Base-by-base conservation (phyloP, 2,888 invertebrate genomes). In the Drosophila peninsularis region DNA sequence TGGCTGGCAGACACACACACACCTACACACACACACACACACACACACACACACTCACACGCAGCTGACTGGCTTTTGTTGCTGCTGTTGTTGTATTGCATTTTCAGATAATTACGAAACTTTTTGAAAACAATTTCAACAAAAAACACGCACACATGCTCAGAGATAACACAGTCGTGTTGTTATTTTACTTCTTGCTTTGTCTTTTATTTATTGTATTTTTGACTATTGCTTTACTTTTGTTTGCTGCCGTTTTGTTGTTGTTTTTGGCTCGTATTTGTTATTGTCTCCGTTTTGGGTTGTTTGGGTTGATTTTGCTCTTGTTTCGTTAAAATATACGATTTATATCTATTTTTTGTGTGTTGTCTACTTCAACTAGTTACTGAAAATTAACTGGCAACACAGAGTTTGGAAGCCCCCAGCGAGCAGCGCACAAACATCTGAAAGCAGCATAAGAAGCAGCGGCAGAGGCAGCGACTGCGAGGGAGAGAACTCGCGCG, bases 291-390 rank as follows among this genome's bases (percentile, higher is more conserved):
- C 5, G 37, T n/a, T 34, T n/a, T n/a, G n/a, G n/a, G 24, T 24
- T 24, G 24, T n/a, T 69, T 62, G 47, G 50, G 71, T 75, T 68
- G 61, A 47, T 42, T 62, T 67, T 63, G 73, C 69, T 65, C 54
- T 45, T 60, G 56, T 67, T 64, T 80, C n/a, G 27, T n/a, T n/a
- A 27, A 27, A 2, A 27, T 14, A 45, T 27, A 45, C 1, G 67
- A n/a, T n/a, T n/a, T 72, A 61, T 70, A 36, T 30, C 30, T 54
- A 47, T 66, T 19, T 32, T 27, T 64, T 56, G 67, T 78, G 78
- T 83, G 83, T 80, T 88, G 88, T 75, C 83, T 82, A 86, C 83
- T 88, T 86, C 87, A 84, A 86, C 84, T 88, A 86, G 87, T 84
- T 78, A 86, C 87, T 81, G 80, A 86, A 84, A 83, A 84, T 88